Evolutionary conservation across 2,797 vertebrate genomes (phyloP), one percentile per base, ranked within the genome.

Genomic region (Trachurus trachurus): DNA sequence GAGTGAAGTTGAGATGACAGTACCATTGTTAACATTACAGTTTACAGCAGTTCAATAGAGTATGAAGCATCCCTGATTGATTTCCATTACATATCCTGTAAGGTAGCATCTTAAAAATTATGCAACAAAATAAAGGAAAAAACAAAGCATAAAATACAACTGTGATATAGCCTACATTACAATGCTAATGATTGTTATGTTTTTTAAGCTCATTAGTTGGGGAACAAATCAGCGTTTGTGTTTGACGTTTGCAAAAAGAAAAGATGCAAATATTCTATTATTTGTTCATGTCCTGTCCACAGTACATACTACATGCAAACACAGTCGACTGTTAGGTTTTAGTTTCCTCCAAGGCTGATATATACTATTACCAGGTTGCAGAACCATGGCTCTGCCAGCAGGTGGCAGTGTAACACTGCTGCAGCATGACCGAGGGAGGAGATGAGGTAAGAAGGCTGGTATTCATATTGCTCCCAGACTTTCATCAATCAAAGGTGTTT

Each of bases 381-480:
- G 1, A 21, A 15, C 59, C 9, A 31, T 1, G n/a, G 19, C 13
- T 21, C 56, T 9, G 26, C 86, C 95, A 90, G 86, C 86, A 94
- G 95, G 89, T 89, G 94, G 92, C 88, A 87, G 84, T 89, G 66
- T 66, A 83, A 34, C 78, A 68, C 86, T 59, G 42, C 60, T 22
- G 22, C 16, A 26, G 15, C 40, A 15, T 16, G 1, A 31, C 26
- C 9, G 47, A 31, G 19, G 40, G 13, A 5, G 9, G 0, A 9
- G 65, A 66, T 66, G 58, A 66, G 76, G 57, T 64, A 58, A 69
- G 68, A 60, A 21, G 37, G 53, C 64, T 56, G 66, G 62, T 80
- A 39, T 73, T 82, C 67, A 66, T 52, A 21, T 26, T 49, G 76
- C 74, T 76, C 66, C 47, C 5, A 80, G 45, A 66, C 59, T 70